These are phyloP conservation scores for Abramis brama DNA, from an alignment of 2,113 vertebrate species.

Conservation along the genomic window DNA sequence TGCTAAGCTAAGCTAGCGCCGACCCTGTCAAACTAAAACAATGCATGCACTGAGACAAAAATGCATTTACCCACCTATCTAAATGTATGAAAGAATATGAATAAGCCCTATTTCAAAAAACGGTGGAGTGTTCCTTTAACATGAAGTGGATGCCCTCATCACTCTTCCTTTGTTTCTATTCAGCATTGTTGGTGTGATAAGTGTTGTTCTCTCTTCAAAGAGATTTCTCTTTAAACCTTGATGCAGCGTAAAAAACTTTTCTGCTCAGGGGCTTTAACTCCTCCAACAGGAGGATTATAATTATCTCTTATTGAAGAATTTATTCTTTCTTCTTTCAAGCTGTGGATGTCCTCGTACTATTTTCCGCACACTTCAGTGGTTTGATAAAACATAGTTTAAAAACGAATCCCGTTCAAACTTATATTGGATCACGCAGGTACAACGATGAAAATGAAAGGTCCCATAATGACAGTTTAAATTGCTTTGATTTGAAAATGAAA, in stretches of 20 bases:
- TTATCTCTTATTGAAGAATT: neutral
- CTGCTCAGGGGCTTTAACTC: neutral
- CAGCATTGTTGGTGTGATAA: neutral
- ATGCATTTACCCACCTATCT: too few species aligned
- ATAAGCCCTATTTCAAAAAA: too few species aligned
- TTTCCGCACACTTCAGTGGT: neutral
- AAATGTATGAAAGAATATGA: too few species aligned
- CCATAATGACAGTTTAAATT: neutral
- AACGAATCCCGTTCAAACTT: neutral
- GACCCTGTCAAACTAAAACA: too few species aligned
- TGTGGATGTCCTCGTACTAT: neutral
- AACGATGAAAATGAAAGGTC: neutral
- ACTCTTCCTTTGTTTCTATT: neutral
- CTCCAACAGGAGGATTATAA: slow-evolving; percentile 7
- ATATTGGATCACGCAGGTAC: neutral
- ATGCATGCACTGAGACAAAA: too few species aligned
- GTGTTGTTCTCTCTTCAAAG: neutral
- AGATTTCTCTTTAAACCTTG: neutral
- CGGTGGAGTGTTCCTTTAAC: too few species aligned
- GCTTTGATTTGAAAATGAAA: neutral
- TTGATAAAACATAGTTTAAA: neutral
- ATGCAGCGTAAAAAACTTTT: neutral
- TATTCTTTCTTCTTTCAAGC: neutral
- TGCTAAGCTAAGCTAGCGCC: too few species aligned
- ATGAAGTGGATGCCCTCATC: neutral